phyloP scores from a whole-genome alignment of 2,113 vertebrate genomes.

The Charadrius vociferus region DNA sequence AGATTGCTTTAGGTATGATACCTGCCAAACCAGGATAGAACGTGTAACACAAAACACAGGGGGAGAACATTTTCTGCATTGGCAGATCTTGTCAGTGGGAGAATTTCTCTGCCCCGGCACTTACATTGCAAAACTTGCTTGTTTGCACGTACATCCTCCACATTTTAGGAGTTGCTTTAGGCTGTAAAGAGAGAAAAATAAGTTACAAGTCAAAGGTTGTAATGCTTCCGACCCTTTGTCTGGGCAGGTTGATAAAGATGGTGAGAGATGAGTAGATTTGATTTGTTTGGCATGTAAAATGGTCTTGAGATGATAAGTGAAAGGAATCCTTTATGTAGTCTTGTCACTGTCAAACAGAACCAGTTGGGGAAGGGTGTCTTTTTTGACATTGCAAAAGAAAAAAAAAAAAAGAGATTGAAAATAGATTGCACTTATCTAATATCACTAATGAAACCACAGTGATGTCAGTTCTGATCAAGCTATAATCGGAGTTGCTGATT shows the following conservation, averaged over 20 bases:
- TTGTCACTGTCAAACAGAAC: background rate
- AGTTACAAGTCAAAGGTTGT: slow-evolving; percentile 73
- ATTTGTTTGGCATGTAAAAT: slow-evolving; percentile 8
- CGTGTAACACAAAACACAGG: background rate
- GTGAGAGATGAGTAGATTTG: background rate
- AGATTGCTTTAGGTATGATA: background rate
- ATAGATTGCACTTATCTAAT: slow-evolving; percentile 69
- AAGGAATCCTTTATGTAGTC: background rate
- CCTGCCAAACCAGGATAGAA: background rate
- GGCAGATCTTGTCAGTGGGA: slow-evolving; percentile 1
- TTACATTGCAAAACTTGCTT: slow-evolving; percentile 41
- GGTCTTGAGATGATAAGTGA: slow-evolving; percentile 11
- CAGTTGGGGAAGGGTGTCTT: background rate
- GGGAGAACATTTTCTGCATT: background rate
- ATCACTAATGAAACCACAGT: slow-evolving; percentile 80
- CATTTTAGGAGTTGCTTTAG: slow-evolving; percentile 62
- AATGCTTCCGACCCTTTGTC: slow-evolving; percentile 42
- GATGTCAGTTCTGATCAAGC: slow-evolving; percentile 83
- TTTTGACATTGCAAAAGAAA: slow-evolving; percentile 37
- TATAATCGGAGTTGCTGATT: slow-evolving; percentile 75
- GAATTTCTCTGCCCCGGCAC: background rate
- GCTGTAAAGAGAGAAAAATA: slow-evolving; percentile 76
- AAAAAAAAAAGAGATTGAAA: slow-evolving; percentile 57
- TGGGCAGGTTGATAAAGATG: slow-evolving; percentile 22
- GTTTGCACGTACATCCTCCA: slow-evolving; percentile 5